These are phyloP conservation scores for Cebidichthys violaceus DNA, from an alignment of 2,113 vertebrate species.

Conservation along the genomic window DNA sequence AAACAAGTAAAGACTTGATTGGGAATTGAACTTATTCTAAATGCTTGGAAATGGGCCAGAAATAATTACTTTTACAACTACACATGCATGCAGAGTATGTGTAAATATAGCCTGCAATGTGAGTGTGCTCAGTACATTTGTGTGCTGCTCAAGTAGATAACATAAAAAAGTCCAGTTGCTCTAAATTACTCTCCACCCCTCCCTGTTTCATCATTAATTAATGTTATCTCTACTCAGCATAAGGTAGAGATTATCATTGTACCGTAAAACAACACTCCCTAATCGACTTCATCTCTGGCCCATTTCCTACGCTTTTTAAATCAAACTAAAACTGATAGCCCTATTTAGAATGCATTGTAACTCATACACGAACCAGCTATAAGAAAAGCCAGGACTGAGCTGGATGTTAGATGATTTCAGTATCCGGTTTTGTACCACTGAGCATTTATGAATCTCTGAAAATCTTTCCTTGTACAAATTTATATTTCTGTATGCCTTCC, in stretches of 20 bases:
- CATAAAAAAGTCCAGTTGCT: conserved; percentile 25
- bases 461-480: conserved; percentile 15
- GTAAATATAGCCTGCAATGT: conserved; percentile 8
- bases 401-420: conserved; percentile 15
- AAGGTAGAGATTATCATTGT: conserved; percentile 8
- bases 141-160: neutral
- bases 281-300: conserved; percentile 39
- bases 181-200: conserved; percentile 45
- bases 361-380: conserved; percentile 11
- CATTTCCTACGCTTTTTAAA: conserved; percentile 61
- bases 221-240: conserved; percentile 41
- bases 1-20: conserved; percentile 39
- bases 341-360: conserved; percentile 41
- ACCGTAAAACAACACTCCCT: conserved; percentile 38
- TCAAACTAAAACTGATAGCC: conserved; percentile 44
- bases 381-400: conserved; percentile 7
- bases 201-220: conserved; percentile 49
- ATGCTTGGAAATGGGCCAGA: conserved; percentile 57
- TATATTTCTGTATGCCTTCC: neutral
- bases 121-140: conserved; percentile 1
- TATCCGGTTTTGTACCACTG: neutral
- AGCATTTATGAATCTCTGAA: neutral
- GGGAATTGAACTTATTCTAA: conserved; percentile 34
- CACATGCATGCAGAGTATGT: neutral
- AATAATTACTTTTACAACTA: conserved; percentile 41